Base-by-base conservation (phyloP, 2,797 vertebrate genomes). In the Gymnodraco acuticeps region DNA sequence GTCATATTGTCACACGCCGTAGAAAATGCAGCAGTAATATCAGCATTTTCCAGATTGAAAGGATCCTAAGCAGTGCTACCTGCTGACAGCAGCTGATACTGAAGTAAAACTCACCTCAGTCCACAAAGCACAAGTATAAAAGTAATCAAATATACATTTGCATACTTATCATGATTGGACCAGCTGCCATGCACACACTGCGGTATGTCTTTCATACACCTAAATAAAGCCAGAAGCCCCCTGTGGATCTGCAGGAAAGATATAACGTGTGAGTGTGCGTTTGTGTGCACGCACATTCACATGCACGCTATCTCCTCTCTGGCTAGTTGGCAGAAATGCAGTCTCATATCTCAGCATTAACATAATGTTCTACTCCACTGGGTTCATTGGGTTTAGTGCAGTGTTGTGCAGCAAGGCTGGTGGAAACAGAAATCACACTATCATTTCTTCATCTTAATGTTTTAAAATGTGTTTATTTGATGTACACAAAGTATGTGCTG, bases 91-190 rank as follows among this genome's bases (percentile, higher is more conserved):
- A 43, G 90, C 83, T 80, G 86, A 87, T 84, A 82, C 79, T 62
- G 62, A 83, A 84, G 77, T 75, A 65, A 81, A 76, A 82, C 78
- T 83, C 80, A 67, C 70, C 69, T 66, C 83, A 47, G 64, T 81
- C 64, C 79, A 78, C 77, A 82, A 86, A 87, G 78, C 80, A 62
- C 73, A 38, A 50, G 66, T 54, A 78, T 64, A 77, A 87, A 82
- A 83, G 82, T 87, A 84, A 89, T 89, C 90, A 88, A 73, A 85
- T 78, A 60, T 62, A 59, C 48, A 90, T 90, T 88, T 87, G 82
- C 83, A 88, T 87, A 81, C 80, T 89, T 87, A 84, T 90, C 85
- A 67, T 88, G 88, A 90, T 87, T 87, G 75, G 68, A 82, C 70
- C 77, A 86, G 86, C 85, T 85, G 85, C 79, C 47, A 27, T 20